These are phyloP conservation scores for Apistogramma diplotaenia DNA, from an alignment of 2,113 vertebrate species.

Conservation along the genomic window DNA sequence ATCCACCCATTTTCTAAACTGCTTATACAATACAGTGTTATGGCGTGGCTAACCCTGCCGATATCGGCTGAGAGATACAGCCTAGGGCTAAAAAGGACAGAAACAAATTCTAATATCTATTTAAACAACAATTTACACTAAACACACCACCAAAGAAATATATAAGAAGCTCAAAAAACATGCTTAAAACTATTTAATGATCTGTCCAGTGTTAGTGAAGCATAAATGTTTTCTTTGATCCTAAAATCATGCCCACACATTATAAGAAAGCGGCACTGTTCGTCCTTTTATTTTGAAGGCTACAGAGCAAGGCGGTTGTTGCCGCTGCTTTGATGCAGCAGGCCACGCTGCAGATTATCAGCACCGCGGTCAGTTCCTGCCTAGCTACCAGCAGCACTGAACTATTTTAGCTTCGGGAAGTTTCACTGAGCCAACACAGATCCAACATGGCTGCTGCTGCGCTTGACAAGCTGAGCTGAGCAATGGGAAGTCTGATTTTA, in stretches of 20 bases:
- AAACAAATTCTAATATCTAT: too few relatives aligned
- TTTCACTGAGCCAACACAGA: not conserved
- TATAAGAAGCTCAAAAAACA: not conserved
- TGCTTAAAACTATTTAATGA: not conserved
- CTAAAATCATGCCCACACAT: not conserved
- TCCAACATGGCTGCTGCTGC: constrained; percentile 32
- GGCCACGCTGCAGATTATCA: constrained; percentile 31
- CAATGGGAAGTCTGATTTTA: not conserved
- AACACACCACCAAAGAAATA: too few relatives aligned
- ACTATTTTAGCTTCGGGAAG: constrained; percentile 1
- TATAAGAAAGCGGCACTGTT: not conserved
- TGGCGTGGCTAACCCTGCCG: not conserved
- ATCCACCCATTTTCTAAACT: too few relatives aligned
- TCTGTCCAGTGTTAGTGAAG: too few relatives aligned
- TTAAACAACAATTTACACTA: too few relatives aligned
- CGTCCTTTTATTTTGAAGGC: constrained; percentile 38
- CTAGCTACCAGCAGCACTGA: not conserved
- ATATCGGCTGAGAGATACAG: not conserved
- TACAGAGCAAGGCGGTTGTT: accelerated
- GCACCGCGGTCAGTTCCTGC: constrained; percentile 64
- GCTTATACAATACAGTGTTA: too few relatives aligned
- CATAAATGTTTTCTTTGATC: not conserved
- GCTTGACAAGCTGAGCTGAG: constrained; percentile 5
- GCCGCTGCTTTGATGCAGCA: not conserved
- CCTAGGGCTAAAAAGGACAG: not conserved